Percentiles rank a stretch among this genome's conserved stretches.
phyloP scores from a whole-genome alignment of 2,113 vertebrate species.

The Cephalophus harveyi region DNA sequence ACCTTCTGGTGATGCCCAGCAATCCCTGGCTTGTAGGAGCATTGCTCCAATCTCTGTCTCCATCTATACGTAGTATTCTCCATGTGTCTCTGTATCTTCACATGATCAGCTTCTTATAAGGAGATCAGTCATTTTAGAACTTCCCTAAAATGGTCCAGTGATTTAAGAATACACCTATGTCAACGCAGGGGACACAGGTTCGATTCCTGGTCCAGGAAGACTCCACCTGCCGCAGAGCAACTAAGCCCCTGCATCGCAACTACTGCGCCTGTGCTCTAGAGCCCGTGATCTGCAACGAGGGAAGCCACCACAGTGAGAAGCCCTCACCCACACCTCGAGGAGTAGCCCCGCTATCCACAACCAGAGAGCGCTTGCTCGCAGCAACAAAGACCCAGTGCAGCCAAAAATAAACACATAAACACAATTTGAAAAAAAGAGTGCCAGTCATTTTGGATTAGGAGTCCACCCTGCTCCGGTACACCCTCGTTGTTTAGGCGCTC shows the following conservation, averaged over 20 bases:
- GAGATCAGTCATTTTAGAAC: neutral
- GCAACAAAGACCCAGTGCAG: neutral
- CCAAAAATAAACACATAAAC: neutral
- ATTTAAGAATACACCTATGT: neutral
- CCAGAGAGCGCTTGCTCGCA: neutral
- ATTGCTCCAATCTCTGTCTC: neutral
- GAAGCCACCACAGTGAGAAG: neutral
- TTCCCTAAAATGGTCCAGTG: neutral
- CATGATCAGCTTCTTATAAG: neutral
- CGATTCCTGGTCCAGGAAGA: neutral
- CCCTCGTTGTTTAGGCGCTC: neutral
- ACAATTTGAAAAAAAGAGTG: neutral
- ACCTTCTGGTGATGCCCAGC: neutral
- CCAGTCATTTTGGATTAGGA: neutral
- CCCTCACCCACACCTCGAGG: neutral
- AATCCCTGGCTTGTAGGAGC: neutral
- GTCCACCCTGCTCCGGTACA: neutral
- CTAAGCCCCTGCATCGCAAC: accelerated
- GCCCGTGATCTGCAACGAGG: neutral
- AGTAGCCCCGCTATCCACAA: accelerated
- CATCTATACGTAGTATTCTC: neutral
- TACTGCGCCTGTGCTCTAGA: accelerated
- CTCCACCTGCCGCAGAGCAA: neutral
- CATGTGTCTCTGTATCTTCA: neutral
- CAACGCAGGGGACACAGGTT: neutral